A percentile compares a stretch with the other conserved stretches of the same genome.
Conservation (phyloP, 2,113 vertebrate genomes). For the Turnix velox region DNA sequence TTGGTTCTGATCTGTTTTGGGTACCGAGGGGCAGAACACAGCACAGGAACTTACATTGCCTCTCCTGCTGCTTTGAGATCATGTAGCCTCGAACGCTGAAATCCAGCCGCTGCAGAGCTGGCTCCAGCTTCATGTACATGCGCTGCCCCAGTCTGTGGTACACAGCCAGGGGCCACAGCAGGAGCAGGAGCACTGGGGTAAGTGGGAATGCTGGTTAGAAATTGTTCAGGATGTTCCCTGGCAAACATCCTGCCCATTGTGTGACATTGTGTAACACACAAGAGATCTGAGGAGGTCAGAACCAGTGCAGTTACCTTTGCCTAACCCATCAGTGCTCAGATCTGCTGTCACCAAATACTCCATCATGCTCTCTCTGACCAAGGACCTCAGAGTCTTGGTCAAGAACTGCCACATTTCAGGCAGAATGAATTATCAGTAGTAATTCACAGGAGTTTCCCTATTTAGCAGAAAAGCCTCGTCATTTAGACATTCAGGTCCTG, state of each 20-base stretch:
- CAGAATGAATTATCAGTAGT: neutral
- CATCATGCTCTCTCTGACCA: neutral
- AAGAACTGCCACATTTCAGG: neutral
- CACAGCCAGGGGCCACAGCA: slow-evolving; percentile 86
- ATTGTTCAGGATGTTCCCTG: neutral
- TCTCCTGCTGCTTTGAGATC: slow-evolving; percentile 86
- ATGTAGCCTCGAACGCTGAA: slow-evolving; percentile 89
- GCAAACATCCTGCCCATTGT: neutral
- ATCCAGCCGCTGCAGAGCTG: slow-evolving; percentile 88
- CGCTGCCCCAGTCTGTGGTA: slow-evolving; percentile 84
- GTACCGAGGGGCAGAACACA: neutral
- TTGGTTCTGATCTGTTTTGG: neutral
- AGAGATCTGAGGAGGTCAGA: neutral
- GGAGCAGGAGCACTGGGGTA: slow-evolving; percentile 77
- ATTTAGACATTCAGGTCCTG: neutral
- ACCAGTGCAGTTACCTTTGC: neutral
- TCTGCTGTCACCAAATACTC: neutral
- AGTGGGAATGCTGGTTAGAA: neutral
- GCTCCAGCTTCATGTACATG: slow-evolving; percentile 81
- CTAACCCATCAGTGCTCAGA: neutral
- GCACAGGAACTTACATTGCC: slow-evolving; percentile 80
- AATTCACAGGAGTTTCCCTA: neutral
- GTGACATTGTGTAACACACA: neutral
- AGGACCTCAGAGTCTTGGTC: neutral
- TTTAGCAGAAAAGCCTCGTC: neutral